These are phyloP conservation scores for Bactericera cockerelli DNA, from an alignment of 1,140 invertebrate genomes.

Conservation along the genomic window DNA sequence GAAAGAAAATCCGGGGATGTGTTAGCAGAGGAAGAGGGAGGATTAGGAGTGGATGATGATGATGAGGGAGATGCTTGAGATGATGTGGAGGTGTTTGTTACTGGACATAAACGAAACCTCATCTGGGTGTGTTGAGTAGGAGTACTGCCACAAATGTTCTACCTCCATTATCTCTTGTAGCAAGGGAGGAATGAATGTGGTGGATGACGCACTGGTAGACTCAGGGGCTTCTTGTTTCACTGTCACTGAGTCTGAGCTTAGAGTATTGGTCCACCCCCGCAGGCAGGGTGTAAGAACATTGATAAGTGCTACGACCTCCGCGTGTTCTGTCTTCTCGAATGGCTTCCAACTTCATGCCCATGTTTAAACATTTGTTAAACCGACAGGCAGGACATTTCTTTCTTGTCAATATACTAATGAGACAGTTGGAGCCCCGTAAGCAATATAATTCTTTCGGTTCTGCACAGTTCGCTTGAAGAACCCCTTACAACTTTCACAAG, in stretches of 20 bases:
- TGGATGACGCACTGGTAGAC: slow-evolving; percentile 16
- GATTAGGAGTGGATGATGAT: slow-evolving; percentile 23
- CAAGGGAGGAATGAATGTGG: slow-evolving; percentile 33
- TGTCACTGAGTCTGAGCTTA: slow-evolving; percentile 12
- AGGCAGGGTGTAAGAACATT: slow-evolving; percentile 75
- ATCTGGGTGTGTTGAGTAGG: slow-evolving; percentile 23
- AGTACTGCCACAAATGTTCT: slow-evolving; percentile 84
- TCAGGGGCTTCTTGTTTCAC: slow-evolving; percentile 20
- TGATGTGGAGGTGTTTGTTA: slow-evolving; percentile 14
- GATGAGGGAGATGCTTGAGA: slow-evolving; percentile 21
- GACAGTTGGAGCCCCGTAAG: slow-evolving; percentile 74
- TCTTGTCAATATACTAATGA: slow-evolving; percentile 76
- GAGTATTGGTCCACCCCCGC: slow-evolving; percentile 30
- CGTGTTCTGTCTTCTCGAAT: slow-evolving; percentile 86
- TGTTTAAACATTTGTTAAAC: slow-evolving; percentile 90
- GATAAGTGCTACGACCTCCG: slow-evolving; percentile 88
- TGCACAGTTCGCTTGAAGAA: slow-evolving; percentile 97
- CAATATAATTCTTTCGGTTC: slow-evolving; percentile 96
- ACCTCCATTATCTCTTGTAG: slow-evolving; percentile 80
- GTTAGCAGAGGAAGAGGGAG: slow-evolving; percentile 10
- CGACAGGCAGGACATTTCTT: slow-evolving; percentile 95
- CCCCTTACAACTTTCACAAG: slow-evolving; percentile 93
- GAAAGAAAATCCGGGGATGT: slow-evolving; percentile 60
- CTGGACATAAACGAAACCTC: too few species aligned
- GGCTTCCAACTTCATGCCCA: slow-evolving; percentile 95